phyloP scores from a whole-genome alignment of 2,888 invertebrate genomes.

The Hemaris fuciformis region DNA sequence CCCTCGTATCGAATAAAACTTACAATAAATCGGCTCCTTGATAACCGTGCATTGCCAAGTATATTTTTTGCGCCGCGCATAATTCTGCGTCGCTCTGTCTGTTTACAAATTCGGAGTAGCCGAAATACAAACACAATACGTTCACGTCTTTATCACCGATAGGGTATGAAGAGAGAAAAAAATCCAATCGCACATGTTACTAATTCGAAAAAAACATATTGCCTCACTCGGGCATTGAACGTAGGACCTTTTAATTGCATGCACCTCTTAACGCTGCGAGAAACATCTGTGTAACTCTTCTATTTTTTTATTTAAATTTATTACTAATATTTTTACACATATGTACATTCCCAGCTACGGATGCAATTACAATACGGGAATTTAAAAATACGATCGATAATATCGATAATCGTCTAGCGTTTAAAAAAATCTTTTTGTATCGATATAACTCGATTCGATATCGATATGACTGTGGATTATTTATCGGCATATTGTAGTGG shows the following conservation, averaged over 20 bases:
- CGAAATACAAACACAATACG: no score
- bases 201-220: no score
- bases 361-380: neutral
- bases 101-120: neutral
- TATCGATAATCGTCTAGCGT: neutral
- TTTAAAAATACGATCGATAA: neutral
- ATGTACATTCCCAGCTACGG: neutral
- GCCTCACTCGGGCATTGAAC: no score
- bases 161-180: neutral
- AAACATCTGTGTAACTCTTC: no score
- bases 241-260: no score
- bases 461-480: neutral
- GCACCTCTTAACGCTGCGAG: no score
- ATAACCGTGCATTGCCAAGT: neutral
- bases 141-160: neutral
- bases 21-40: neutral
- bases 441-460: neutral
- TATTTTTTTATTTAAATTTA: no score
- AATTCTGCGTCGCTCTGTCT: neutral
- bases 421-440: neutral
- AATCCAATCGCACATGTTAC: no score
- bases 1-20: neutral
- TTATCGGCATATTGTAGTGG: neutral
- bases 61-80: neutral
- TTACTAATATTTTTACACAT: neutral